Evolutionary conservation across 2,888 invertebrate genomes (phyloP), one percentile per base, ranked within the genome.

Genomic region (Nephrotoma guestfalica): DNA sequence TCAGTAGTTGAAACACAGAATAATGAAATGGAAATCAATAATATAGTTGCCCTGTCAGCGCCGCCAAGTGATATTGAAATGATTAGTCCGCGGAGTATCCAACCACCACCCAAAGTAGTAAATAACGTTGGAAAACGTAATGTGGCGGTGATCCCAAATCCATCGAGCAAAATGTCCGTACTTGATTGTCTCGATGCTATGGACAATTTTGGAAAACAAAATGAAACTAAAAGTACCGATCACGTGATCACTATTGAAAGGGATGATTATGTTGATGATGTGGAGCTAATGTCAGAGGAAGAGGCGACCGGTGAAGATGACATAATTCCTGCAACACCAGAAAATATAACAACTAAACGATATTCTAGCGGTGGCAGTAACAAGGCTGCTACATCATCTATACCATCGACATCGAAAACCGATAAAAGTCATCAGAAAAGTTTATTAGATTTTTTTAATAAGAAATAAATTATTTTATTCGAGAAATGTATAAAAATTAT

Each of bases 381-480:
- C 15, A 57, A 5, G 15, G 51, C 30, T 7, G 13, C 84, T n/a
- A n/a, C 84, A 41, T 40, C 84, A n/a, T 84, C 84, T 42, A 0
- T n/a, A n/a, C n/a, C 84, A n/a, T 41, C 41, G 6, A 84, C 84
- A 13, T 41, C 41, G 9, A 84, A 84, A 41, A 84, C 41, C 7
- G 84, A 41, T 41, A 71, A 71, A 11, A 4, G 30, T 30, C 41
- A 41, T n/a, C 84, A 84, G 15, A 84, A 84, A 84, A 84, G 42
- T 84, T 84, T 84, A 9, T 41, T 84, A 84, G 84, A 84, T 84
- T 84, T 84, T 84, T 84, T 84, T 84, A 84, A 42, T 84, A 84
- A 84, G 11, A 84, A 84, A 84, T 84, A 84, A 83, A 84, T 84
- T 41, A 30, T 30, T 71, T 71, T 71, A 71, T 2, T 71, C 2